Conservation (phyloP, 2,888 invertebrate genomes). For the Rhagonycha fulva region DNA sequence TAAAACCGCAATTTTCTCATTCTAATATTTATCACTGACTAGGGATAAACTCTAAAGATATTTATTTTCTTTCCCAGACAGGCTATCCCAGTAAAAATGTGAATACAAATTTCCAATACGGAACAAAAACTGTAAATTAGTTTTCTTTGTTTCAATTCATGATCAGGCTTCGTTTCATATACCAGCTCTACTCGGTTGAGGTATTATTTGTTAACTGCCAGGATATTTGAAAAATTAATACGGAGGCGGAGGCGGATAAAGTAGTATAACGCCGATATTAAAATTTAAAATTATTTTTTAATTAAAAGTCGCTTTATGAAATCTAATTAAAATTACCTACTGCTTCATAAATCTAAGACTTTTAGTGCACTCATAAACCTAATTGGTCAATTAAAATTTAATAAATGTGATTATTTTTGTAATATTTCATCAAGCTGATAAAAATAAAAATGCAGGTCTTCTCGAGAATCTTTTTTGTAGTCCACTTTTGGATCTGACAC, state of each 20-base stretch:
- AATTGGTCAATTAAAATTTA: not conserved
- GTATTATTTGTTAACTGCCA: slow-evolving; percentile 6
- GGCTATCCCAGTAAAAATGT: slow-evolving; percentile 5
- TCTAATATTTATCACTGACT: slow-evolving; percentile 7
- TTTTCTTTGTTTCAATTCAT: slow-evolving; percentile 12
- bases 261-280: not conserved
- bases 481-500: not conserved
- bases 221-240: slow-evolving; percentile 1
- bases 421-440: not conserved
- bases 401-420: not conserved
- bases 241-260: not conserved
- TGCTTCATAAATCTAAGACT: not conserved
- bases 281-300: not conserved
- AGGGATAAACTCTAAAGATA: slow-evolving; percentile 3
- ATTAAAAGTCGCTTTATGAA: not conserved
- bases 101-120: slow-evolving; percentile 17
- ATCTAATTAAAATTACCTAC: not conserved
- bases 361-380: not conserved
- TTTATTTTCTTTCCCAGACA: slow-evolving; percentile 5
- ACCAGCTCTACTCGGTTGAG: not conserved
- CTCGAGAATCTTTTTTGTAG: not conserved
- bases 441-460: not conserved
- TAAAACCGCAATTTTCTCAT: slow-evolving; percentile 1
- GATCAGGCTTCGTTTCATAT: not conserved
- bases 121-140: slow-evolving; percentile 12